These are phyloP conservation scores for Aelia acuminata DNA, from an alignment of 2,888 invertebrate species.

Conservation along the genomic window DNA sequence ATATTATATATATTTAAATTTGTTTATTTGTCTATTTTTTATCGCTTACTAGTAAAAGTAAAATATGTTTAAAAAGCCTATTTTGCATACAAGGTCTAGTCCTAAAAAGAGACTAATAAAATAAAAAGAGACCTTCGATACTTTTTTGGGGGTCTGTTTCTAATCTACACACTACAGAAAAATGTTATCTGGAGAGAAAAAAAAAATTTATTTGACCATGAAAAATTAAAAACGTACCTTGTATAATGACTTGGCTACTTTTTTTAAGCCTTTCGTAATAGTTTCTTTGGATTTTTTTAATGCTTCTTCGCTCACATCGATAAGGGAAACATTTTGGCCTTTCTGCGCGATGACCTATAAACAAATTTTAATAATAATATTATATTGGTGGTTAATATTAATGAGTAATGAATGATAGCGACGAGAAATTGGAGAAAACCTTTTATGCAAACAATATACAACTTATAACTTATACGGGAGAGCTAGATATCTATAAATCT, in stretches of 20 bases:
- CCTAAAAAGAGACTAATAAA: too few relatives aligned
- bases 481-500: too few relatives aligned
- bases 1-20: too few relatives aligned
- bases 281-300: constrained; percentile 80
- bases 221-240: constrained; percentile 69
- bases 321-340: constrained; percentile 84
- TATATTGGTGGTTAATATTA: background rate
- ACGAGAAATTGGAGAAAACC: too few relatives aligned
- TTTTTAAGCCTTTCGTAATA: constrained; percentile 78
- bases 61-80: background rate
- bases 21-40: background rate
- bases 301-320: constrained; percentile 81
- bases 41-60: background rate
- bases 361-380: background rate
- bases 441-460: too few relatives aligned
- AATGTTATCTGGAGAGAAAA: background rate
- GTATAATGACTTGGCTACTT: constrained; percentile 84
- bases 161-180: background rate
- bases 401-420: too few relatives aligned
- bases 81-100: background rate
- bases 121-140: background rate
- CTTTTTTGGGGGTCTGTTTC: background rate
- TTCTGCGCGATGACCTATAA: constrained; percentile 85
- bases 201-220: background rate
- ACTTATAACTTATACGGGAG: too few relatives aligned